These are phyloP conservation scores for Coelopa pilipes DNA, from an alignment of 2,888 invertebrate genomes.

Conservation along the genomic window DNA sequence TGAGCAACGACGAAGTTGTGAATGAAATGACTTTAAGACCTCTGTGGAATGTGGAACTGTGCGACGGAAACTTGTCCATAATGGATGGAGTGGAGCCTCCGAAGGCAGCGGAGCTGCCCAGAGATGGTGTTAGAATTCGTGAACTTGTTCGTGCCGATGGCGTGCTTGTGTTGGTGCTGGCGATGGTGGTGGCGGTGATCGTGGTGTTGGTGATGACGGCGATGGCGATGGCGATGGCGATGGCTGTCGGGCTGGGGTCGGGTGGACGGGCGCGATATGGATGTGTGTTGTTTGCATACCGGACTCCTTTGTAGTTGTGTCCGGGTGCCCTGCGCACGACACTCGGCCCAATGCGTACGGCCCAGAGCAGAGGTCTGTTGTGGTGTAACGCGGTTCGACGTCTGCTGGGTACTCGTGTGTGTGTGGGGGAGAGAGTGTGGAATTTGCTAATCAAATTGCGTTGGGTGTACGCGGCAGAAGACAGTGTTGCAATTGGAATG, in stretches of 20 bases:
- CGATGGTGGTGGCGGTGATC: neutral
- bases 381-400: too few relatives aligned
- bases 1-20: conserved; percentile 57
- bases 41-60: conserved; percentile 62
- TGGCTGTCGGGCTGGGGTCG: neutral
- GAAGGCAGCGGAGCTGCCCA: neutral
- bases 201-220: conserved; percentile 5
- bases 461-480: neutral
- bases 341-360: too few relatives aligned
- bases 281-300: conserved; percentile 15
- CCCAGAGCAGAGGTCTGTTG: too few relatives aligned
- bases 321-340: neutral
- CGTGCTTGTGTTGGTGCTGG: conserved; percentile 16
- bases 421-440: neutral
- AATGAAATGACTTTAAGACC: conserved; percentile 64
- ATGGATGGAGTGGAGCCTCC: conserved; percentile 40
- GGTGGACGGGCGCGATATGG: neutral
- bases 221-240: conserved; percentile 5
- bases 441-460: conserved; percentile 2
- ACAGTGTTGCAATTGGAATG: too few relatives aligned
- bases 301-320: conserved; percentile 4
- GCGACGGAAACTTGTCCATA: conserved; percentile 56
- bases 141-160: conserved; percentile 32
- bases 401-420: too few relatives aligned
- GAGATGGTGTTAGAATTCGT: conserved; percentile 21